Evolutionary conservation across 1,140 invertebrate genomes (phyloP).

Genomic region (Trissolcus basalis): DNA sequence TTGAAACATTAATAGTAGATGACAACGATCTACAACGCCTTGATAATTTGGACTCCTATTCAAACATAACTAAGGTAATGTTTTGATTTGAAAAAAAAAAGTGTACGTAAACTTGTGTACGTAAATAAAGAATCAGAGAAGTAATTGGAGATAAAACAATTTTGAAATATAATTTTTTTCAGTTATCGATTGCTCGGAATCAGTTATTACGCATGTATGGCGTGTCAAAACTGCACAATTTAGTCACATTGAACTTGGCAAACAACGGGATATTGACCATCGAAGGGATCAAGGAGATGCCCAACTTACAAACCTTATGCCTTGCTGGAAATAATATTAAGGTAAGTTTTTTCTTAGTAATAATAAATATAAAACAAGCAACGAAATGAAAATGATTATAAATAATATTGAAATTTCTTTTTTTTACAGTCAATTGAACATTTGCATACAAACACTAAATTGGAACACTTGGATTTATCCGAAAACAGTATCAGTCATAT

Average conservation of each 20-base stretch:
- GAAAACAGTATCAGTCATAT: conserved; percentile 91
- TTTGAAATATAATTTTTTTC: conserved; percentile 66
- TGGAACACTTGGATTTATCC: conserved; percentile 90
- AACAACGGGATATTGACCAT: conserved; percentile 92
- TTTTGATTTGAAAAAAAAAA: no score
- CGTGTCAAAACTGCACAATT: conserved; percentile 85
- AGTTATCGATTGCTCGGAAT: conserved; percentile 91
- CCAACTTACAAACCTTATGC: conserved; percentile 85
- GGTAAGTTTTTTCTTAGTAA: conserved; percentile 67
- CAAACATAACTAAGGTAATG: conserved; percentile 85
- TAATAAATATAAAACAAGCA: neutral
- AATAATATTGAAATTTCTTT: neutral
- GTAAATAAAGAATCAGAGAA: no score
- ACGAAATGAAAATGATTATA: neutral
- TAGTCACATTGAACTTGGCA: conserved; percentile 88
- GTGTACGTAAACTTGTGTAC: no score
- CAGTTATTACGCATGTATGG: conserved; percentile 91
- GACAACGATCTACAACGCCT: conserved; percentile 91
- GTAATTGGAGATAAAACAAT: no score
- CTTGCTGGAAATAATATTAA: conserved; percentile 85
- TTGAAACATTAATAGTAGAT: conserved; percentile 86
- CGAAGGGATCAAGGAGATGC: conserved; percentile 90
- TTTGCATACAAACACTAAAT: conserved; percentile 85
- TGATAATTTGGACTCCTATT: conserved; percentile 90
- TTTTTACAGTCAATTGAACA: conserved; percentile 88